Percentiles rank a stretch among this genome's conserved stretches.
Conservation (phyloP, 2,797 vertebrate species). For the Tolypeutes matacus region DNA sequence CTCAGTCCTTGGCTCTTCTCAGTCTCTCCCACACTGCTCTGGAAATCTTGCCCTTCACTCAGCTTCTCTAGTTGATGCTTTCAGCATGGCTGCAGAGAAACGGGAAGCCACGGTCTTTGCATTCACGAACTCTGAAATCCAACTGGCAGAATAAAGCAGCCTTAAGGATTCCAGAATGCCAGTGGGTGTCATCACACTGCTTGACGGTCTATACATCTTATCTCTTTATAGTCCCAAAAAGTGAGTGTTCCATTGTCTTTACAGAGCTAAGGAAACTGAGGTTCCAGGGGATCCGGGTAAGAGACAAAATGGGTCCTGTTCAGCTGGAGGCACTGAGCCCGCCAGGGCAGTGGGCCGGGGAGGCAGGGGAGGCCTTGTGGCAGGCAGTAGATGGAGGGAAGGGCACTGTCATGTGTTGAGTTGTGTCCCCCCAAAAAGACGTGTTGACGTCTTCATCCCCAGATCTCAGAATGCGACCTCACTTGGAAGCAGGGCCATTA, state of each 20-base stretch:
- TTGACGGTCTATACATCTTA: rapidly evolving
- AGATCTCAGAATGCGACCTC: no score
- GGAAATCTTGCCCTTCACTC: neutral
- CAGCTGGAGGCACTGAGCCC: neutral
- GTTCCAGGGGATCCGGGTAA: rapidly evolving
- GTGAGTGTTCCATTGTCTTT: rapidly evolving
- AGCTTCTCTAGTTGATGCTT: neutral
- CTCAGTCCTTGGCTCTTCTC: no score
- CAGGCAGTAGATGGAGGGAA: neutral
- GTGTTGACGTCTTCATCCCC: no score
- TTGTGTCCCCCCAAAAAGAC: no score
- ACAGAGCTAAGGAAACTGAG: neutral
- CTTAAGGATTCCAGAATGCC: rapidly evolving
- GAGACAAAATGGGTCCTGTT: neutral
- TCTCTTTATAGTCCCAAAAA: rapidly evolving
- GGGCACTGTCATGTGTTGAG: neutral
- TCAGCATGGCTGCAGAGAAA: neutral
- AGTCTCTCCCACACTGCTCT: no score
- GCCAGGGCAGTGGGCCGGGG: neutral
- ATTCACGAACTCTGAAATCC: neutral
- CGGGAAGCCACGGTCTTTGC: rapidly evolving
- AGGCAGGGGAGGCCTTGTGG: rapidly evolving
- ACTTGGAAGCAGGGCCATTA: no score
- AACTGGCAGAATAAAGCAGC: rapidly evolving
- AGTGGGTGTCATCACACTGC: rapidly evolving